These are phyloP conservation scores for Brachionichthys hirsutus DNA, from an alignment of 2,113 vertebrate species.

Conservation along the genomic window DNA sequence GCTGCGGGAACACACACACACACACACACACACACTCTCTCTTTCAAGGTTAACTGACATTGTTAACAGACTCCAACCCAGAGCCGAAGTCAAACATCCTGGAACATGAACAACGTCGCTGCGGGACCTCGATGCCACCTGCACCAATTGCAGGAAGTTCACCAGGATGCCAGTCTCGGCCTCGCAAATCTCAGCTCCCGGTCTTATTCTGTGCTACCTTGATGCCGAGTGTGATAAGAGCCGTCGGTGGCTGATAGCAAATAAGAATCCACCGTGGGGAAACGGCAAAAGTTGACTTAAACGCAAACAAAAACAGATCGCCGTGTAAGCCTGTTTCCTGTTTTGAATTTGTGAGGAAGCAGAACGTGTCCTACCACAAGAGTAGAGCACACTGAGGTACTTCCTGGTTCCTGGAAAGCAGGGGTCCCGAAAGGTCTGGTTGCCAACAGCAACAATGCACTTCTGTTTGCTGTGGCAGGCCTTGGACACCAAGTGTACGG, in stretches of 20 bases:
- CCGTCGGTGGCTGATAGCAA: conserved; percentile 31
- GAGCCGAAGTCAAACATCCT: conserved; percentile 26
- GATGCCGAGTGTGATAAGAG: conserved; percentile 45
- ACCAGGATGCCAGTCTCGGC: conserved; percentile 56
- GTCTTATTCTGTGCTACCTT: conserved; percentile 36
- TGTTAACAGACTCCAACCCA: conserved; percentile 26
- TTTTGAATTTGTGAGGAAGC: conserved; percentile 24
- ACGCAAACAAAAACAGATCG: conserved; percentile 17
- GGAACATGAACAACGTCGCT: conserved; percentile 30
- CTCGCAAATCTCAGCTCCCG: conserved; percentile 24
- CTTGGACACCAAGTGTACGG: conserved; percentile 82
- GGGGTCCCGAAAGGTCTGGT: conserved; percentile 86
- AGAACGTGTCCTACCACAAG: conserved; percentile 84
- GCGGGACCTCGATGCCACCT: conserved; percentile 52
- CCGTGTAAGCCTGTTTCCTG: neutral
- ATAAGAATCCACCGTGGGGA: conserved; percentile 32
- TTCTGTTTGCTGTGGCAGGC: conserved; percentile 89
- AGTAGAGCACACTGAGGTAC: conserved; percentile 89
- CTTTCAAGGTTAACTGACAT: conserved; percentile 18
- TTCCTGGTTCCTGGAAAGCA: conserved; percentile 90
- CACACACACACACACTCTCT: neutral
- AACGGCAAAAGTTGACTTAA: neutral
- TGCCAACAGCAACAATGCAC: conserved; percentile 82
- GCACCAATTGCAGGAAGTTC: conserved; percentile 65
- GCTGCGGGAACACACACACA: neutral